Conservation (phyloP, 2,797 vertebrate species). For the Eleutherodactylus coqui region DNA sequence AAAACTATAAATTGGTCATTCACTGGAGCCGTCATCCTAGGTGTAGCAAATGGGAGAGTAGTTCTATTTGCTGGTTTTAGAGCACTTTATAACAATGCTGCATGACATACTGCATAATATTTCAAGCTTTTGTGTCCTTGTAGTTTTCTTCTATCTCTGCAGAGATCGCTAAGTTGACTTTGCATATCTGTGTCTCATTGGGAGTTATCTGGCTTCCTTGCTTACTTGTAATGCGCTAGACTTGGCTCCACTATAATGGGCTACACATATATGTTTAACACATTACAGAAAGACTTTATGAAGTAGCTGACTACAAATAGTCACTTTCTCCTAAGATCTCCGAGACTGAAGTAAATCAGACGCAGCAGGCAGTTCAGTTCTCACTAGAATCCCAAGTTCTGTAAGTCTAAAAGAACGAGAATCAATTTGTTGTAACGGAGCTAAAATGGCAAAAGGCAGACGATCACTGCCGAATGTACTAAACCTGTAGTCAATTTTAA, state of each 20-base stretch:
- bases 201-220: neutral
- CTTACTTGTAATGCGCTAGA: neutral
- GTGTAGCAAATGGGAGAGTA: neutral
- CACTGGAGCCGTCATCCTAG: too few species aligned
- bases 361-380: neutral
- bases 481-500: neutral
- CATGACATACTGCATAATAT: neutral
- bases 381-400: too few species aligned
- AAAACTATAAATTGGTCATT: too few species aligned
- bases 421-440: neutral
- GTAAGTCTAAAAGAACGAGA: neutral
- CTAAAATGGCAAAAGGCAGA: neutral
- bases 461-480: neutral
- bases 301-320: neutral
- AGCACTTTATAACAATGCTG: neutral
- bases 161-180: neutral
- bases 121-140: neutral
- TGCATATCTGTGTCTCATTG: neutral
- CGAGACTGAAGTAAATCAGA: neutral
- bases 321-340: too few species aligned
- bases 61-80: too few species aligned
- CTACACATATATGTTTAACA: neutral
- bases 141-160: neutral
- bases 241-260: slow-evolving; percentile 1
- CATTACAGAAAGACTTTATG: neutral